These are phyloP conservation scores for Nymphalis c-album DNA, from an alignment of 2,888 invertebrate genomes.

Conservation along the genomic window DNA sequence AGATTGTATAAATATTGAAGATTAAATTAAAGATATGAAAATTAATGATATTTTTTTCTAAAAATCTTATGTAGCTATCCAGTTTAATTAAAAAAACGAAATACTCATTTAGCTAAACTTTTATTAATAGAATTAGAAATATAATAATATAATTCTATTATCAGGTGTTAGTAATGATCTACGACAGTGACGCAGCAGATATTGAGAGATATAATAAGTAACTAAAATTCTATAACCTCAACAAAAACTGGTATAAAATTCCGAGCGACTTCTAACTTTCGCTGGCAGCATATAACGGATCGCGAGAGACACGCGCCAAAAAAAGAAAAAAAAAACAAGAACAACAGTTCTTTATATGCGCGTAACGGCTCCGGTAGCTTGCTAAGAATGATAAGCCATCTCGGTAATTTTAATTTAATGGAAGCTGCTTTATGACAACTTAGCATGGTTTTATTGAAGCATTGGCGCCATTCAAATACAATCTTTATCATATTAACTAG, in stretches of 20 bases:
- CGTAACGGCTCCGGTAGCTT: slow-evolving; percentile 78
- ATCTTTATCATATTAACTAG: neutral
- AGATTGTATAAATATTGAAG: too few species aligned
- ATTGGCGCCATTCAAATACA: slow-evolving; percentile 1
- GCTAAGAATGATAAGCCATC: slow-evolving; percentile 59
- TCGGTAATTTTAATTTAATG: slow-evolving; percentile 62
- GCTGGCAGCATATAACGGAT: slow-evolving; percentile 75
- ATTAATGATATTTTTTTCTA: too few species aligned
- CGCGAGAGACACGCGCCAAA: slow-evolving; percentile 76
- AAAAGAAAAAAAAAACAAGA: slow-evolving; percentile 60
- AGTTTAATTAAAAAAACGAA: too few species aligned
- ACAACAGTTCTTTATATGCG: slow-evolving; percentile 70
- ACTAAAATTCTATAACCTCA: slow-evolving; percentile 48
- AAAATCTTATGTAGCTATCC: too few species aligned
- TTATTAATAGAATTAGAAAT: neutral
- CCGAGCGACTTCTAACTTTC: slow-evolving; percentile 71
- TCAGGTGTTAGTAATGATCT: slow-evolving; percentile 9
- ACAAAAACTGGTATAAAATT: slow-evolving; percentile 63
- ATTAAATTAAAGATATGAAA: too few species aligned
- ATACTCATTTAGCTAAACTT: too few species aligned
- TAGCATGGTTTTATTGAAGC: slow-evolving; percentile 37
- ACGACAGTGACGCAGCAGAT: slow-evolving; percentile 32
- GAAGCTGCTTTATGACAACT: slow-evolving; percentile 63
- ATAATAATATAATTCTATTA: neutral
- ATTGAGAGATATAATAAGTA: slow-evolving; percentile 36